Base-by-base conservation (phyloP, 2,888 invertebrate species). In the Rotaria sp. region DNA sequence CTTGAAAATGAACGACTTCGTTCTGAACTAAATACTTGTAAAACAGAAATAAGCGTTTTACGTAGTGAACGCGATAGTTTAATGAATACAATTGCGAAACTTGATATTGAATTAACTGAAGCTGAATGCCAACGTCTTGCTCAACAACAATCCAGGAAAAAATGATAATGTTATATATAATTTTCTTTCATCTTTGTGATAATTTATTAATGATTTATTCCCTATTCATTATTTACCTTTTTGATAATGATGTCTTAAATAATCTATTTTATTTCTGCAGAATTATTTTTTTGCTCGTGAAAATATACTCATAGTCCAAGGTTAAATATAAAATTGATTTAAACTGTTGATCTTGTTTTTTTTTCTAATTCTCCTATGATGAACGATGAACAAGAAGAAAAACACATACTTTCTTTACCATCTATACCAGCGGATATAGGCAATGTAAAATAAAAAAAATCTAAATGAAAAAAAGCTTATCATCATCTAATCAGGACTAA, bases 51-150 rank as follows among this genome's bases (percentile, higher is more conserved):
- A 45, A 2, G 0, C 45, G 15, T 45, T 80, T n/a, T 80, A 80
- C 41, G 45, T 45, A 24, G n/a, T 45, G 80, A 80, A 80, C 80
- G 80, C 45, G 80, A 80, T 45, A 45, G n/a, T 80, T n/a, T 80
- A 45, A 35, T 80, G 21, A 10, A 41, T 13, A 80, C 41, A 24
- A 35, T 80, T 45, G 5, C 80, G 13, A 80, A 80, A 41, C 45
- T 80, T 26, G 80, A 80, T 80, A n/a, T 8, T 41, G 80, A 80
- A 45, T 80, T 80, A 45, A 80, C 45, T 11, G 1, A 80, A 45
- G 41, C 80, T 11, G 80, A 80, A 45, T 80, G 13, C 45, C 45
- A n/a, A 45, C 80, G 80, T 38, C 13, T 45, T 26, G 2, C 13
- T n/a, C 45, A 45, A 45, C 38, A 26, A 21, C 26, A 45, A 35